Evolutionary conservation across 2,888 invertebrate species (phyloP).

Genomic region (Aplocera efformata): DNA sequence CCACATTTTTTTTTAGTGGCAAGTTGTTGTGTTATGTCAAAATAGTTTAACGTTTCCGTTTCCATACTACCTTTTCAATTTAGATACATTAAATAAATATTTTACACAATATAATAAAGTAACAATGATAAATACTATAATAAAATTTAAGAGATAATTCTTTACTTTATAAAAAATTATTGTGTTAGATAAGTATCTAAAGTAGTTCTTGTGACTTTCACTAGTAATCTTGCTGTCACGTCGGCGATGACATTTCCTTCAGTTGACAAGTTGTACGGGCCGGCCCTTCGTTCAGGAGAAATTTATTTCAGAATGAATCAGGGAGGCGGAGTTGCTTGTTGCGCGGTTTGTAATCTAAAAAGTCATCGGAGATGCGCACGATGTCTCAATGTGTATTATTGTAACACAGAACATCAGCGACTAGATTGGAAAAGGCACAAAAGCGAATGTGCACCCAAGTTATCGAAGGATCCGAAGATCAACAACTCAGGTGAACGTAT

Average conservation of each 20-base stretch:
- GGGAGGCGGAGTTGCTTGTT: conserved; percentile 68
- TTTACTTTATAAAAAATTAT: no score
- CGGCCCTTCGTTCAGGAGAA: conserved; percentile 45
- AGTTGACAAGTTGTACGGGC: conserved; percentile 49
- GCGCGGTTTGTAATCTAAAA: conserved; percentile 82
- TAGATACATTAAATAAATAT: no score
- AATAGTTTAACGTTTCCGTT: no score
- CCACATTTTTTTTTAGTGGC: no score
- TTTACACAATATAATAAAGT: no score
- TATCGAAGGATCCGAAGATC: conserved; percentile 54
- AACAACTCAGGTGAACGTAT: conserved; percentile 47
- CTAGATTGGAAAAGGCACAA: conserved; percentile 90
- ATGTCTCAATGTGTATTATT: conserved; percentile 88
- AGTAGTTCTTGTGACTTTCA: no score
- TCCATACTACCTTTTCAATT: no score
- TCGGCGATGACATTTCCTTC: conserved; percentile 44
- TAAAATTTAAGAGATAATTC: no score
- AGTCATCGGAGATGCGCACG: conserved; percentile 86
- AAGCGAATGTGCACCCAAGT: conserved; percentile 76
- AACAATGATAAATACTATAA: no score
- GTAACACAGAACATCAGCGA: conserved; percentile 89
- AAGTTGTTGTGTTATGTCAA: no score
- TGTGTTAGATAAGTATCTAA: no score
- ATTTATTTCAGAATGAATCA: conserved; percentile 73
- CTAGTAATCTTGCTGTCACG: neutral